Conservation (phyloP, 2,113 vertebrate species). For the Uria lomvia region DNA sequence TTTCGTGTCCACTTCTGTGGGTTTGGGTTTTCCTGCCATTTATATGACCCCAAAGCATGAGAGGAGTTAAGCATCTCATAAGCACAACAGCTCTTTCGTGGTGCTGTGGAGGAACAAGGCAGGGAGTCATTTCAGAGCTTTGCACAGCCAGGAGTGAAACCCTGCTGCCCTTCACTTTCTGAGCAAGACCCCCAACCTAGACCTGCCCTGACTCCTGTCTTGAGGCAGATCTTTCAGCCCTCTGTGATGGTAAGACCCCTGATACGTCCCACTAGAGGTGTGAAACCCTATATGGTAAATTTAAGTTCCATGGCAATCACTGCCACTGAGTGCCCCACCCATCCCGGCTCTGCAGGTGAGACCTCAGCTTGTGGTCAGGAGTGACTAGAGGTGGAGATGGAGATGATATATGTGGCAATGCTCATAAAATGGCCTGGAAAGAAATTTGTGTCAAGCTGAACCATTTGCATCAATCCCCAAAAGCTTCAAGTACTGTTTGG, state of each 20-base stretch:
- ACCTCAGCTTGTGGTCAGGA: background rate
- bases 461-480: background rate
- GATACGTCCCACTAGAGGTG: background rate
- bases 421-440: slow-evolving; percentile 48
- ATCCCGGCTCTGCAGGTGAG: background rate
- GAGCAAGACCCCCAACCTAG: background rate
- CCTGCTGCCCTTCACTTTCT: background rate
- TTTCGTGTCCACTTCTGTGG: background rate
- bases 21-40: background rate
- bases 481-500: background rate
- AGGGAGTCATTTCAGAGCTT: background rate
- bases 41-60: background rate
- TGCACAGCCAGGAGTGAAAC: background rate
- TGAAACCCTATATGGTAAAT: background rate
- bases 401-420: slow-evolving; percentile 35
- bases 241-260: background rate
- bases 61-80: background rate
- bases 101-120: rapidly evolving
- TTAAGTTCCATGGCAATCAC: background rate
- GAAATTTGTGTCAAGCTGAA: slow-evolving; percentile 27
- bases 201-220: background rate
- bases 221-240: background rate
- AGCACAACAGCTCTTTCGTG: background rate
- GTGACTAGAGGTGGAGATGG: background rate
- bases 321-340: background rate